Base-by-base conservation (phyloP, 2,797 vertebrate species). In the Gambusia yucatana region DNA sequence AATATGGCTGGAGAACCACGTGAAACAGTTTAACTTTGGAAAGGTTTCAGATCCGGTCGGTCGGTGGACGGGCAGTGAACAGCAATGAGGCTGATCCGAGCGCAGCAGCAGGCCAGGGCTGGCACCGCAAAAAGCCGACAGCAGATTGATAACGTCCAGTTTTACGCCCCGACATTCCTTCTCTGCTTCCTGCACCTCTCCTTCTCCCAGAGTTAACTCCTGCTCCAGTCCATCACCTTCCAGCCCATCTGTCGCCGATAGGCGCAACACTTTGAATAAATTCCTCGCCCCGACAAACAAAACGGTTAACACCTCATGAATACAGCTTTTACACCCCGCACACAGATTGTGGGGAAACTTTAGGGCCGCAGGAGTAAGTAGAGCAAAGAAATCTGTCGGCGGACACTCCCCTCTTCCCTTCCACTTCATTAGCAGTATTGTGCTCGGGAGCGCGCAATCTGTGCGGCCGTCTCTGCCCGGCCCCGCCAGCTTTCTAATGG, bases 281-380 rank as follows among this genome's bases (percentile, higher is more conserved):
- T 95, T 95, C 90, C 94, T 91, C 82, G 67, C 41, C 88, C 89
- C 84, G 87, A 87, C 86, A 87, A 91, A 95, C 94, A 95, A 95
- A 96, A 94, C 87, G 86, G 83, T 96, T 96, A 96, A 96, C 95
- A 95, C 92, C 94, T 98, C 97, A 98, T 97, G 97, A 98, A 98
- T 98, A 96, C 96, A 95, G 93, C 95, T 96, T 95, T 88, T 93
- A 95, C 93, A 90, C 93, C 80, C 81, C 85, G 44, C 73, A 77
- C 87, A 92, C 94, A 95, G 91, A 94, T 90, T 93, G 92, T 52
- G 87, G 88, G 81, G 91, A 86, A 93, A 94, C 87, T 92, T 94
- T 93, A 94, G 88, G 86, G 91, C 83, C 88, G 79, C 86, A 28
- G 86, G 88, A 91, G 91, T 90, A 88, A 94, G 90, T 77, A 83